These are phyloP conservation scores for Sebastes glaucus DNA, from an alignment of 2,797 vertebrate species.

Conservation along the genomic window DNA sequence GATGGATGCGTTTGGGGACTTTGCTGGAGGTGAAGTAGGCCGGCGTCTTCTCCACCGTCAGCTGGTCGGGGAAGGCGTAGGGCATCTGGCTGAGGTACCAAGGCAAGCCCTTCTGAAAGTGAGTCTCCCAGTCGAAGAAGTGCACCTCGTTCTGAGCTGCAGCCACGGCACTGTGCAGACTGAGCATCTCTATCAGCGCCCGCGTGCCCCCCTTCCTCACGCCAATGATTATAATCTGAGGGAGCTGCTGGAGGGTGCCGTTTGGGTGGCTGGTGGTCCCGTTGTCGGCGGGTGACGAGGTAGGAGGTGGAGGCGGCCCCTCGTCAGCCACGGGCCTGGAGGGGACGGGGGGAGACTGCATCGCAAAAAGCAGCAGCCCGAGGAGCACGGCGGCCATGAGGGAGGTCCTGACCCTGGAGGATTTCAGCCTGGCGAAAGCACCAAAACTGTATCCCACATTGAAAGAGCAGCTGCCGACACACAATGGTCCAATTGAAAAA, in stretches of 20 bases:
- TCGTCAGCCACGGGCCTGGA: conserved; percentile 76
- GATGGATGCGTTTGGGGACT: conserved; percentile 90
- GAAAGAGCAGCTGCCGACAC: conserved; percentile 69
- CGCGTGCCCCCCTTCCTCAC: conserved; percentile 97
- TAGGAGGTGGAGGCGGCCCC: conserved; percentile 41
- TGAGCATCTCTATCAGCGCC: conserved; percentile 96
- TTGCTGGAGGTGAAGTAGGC: conserved; percentile 94
- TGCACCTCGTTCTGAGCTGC: conserved; percentile 95
- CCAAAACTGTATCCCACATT: conserved; percentile 77
- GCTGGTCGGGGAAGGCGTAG: conserved; percentile 85
- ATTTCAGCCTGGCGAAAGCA: conserved; percentile 82
- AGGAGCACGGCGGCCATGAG: conserved; percentile 90
- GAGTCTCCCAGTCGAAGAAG: conserved; percentile 97
- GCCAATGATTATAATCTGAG: conserved; percentile 93
- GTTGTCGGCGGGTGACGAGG: conserved; percentile 57
- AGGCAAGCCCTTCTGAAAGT: conserved; percentile 88
- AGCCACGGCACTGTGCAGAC: conserved; percentile 88
- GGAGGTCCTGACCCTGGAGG: conserved; percentile 83
- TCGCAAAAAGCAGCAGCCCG: conserved; percentile 87
- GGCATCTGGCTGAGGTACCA: conserved; percentile 98
- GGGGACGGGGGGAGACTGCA: conserved; percentile 84
- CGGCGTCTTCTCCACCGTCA: conserved; percentile 96
- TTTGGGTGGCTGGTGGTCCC: conserved; percentile 75
- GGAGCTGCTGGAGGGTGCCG: conserved; percentile 86
- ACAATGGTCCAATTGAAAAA: conserved; percentile 51